A percentile compares a stretch with the other conserved stretches of the same genome.
phyloP scores from a whole-genome alignment of 2,113 vertebrate genomes.

The Muscicapa adusta region DNA sequence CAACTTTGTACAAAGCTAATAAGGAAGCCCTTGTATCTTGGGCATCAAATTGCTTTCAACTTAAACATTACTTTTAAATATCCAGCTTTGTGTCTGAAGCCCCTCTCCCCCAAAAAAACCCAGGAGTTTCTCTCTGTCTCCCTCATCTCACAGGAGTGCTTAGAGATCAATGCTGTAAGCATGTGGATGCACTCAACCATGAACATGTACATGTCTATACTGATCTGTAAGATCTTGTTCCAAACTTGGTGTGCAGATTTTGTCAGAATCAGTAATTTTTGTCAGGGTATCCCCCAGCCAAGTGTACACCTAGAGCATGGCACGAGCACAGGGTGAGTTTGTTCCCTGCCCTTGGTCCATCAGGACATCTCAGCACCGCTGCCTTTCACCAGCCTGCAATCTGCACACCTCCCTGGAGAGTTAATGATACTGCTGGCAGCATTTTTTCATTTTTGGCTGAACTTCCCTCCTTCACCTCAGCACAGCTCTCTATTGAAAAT shows the following conservation, averaged over 20 bases:
- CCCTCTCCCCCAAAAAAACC: rapidly evolving
- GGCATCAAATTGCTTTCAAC: background rate
- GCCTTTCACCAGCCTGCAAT: background rate
- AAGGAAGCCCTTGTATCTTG: background rate
- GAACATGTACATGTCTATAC: rapidly evolving
- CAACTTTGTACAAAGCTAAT: background rate
- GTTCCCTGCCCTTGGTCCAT: background rate
- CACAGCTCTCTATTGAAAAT: background rate
- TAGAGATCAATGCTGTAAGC: background rate
- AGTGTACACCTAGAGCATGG: background rate
- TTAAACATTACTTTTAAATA: background rate
- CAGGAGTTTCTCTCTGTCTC: background rate
- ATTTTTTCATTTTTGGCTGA: background rate
- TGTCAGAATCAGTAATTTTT: background rate
- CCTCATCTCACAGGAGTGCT: background rate
- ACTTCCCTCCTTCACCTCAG: background rate
- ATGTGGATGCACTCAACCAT: background rate
- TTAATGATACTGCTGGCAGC: background rate
- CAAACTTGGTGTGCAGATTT: background rate
- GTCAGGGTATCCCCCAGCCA: background rate
- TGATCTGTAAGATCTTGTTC: background rate
- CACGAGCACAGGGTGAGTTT: background rate
- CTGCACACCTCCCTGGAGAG: background rate
- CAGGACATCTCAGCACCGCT: rapidly evolving
- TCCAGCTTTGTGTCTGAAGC: background rate